Conservation (phyloP, 2,113 vertebrate species). For the Pao palembangensis region DNA sequence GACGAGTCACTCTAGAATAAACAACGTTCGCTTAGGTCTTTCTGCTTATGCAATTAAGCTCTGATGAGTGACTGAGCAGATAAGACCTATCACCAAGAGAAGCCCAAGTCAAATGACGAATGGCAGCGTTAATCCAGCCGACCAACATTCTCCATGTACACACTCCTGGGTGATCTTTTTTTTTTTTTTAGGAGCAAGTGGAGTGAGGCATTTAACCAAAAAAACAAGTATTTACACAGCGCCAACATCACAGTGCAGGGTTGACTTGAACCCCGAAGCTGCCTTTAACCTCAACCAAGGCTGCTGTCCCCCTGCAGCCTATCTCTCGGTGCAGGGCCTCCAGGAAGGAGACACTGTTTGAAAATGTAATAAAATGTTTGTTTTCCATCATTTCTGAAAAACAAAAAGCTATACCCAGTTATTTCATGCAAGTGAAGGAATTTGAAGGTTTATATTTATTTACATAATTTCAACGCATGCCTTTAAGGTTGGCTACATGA, state of each 20-base stretch:
- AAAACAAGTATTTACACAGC: constrained; percentile 19
- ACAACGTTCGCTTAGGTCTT: constrained; percentile 49
- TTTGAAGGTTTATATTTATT: background rate
- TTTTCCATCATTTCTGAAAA: background rate
- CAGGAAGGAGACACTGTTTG: background rate
- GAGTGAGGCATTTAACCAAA: constrained; percentile 18
- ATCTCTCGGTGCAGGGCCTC: background rate
- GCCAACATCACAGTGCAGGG: constrained; percentile 11
- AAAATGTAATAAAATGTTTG: background rate
- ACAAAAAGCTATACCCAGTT: background rate
- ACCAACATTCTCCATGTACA: constrained; percentile 11
- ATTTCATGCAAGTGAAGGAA: background rate
- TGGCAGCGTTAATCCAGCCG: constrained; percentile 28
- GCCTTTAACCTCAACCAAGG: constrained; percentile 20
- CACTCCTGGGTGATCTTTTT: constrained; percentile 1
- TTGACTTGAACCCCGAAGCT: constrained; percentile 19
- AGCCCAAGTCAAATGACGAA: constrained; percentile 39
- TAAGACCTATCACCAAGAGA: constrained; percentile 49
- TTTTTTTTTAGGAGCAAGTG: constrained; percentile 16
- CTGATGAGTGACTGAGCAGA: constrained; percentile 55
- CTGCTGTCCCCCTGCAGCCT: background rate
- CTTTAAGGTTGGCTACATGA: too few species aligned
- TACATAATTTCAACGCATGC: background rate
- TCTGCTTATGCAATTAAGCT: constrained; percentile 56
- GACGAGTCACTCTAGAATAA: constrained; percentile 63